A percentile compares a stretch with the other conserved stretches of the same genome.
Conservation (phyloP, 2,113 vertebrate species). For the Calypte anna region DNA sequence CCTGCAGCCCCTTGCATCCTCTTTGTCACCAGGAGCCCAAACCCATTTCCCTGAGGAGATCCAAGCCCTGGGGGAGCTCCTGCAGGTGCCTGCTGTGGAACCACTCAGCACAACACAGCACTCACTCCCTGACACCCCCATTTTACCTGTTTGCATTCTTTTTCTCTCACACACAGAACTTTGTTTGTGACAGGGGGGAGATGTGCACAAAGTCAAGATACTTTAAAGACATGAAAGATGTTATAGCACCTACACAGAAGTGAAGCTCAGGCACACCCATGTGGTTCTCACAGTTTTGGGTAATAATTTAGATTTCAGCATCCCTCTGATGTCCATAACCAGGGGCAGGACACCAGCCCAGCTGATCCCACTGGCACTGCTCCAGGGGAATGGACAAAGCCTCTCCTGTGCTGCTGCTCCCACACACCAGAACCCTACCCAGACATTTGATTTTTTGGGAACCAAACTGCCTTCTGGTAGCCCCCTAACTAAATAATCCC, state of each 20-base stretch:
- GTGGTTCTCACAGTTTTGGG: not conserved
- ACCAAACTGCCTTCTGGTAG: not conserved
- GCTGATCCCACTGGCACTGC: conserved; percentile 29
- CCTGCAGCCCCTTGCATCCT: too few species aligned
- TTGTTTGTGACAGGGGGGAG: not conserved
- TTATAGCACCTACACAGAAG: not conserved
- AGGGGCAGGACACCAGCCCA: conserved; percentile 32
- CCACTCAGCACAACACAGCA: too few species aligned
- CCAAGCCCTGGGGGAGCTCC: not conserved
- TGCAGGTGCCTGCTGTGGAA: fast-evolving
- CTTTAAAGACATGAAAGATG: not conserved
- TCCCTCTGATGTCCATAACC: not conserved
- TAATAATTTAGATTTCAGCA: not conserved
- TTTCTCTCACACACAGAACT: too few species aligned
- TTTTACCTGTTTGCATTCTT: not conserved
- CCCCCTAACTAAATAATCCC: not conserved
- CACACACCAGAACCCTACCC: not conserved
- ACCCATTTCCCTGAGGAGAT: not conserved
- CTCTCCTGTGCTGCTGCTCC: not conserved
- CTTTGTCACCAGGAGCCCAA: fast-evolving
- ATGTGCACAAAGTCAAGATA: not conserved
- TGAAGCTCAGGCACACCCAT: not conserved
- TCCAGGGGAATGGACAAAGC: not conserved
- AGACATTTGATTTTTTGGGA: not conserved
- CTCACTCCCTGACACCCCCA: too few species aligned